Evolutionary conservation across 2,113 vertebrate genomes (phyloP).

Genomic region (Pantherophis guttatus): DNA sequence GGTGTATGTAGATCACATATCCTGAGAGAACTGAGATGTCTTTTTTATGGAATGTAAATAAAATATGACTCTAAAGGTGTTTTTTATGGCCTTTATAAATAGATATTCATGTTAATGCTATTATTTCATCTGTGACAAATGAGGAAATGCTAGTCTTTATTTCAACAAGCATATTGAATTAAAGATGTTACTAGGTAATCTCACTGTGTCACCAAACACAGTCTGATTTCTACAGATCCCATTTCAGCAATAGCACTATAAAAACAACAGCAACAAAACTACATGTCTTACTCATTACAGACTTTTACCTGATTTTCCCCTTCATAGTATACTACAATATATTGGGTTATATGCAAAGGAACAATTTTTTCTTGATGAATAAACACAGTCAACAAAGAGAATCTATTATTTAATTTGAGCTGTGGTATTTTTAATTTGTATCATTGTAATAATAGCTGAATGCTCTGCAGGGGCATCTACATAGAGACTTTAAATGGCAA

Average conservation of each 20-base stretch:
- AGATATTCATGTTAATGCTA: conserved; percentile 35
- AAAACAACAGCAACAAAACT: neutral
- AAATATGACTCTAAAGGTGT: conserved; percentile 34
- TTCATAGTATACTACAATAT: neutral
- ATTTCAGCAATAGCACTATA: neutral
- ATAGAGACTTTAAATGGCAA: neutral
- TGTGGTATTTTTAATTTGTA: neutral
- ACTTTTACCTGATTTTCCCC: neutral
- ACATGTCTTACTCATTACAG: neutral
- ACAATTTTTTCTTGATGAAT: neutral
- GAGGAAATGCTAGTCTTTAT: neutral
- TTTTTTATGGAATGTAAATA: conserved; percentile 53
- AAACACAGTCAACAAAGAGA: neutral
- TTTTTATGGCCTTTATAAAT: conserved; percentile 22
- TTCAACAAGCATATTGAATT: neutral
- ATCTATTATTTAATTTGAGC: neutral
- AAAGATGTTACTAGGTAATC: neutral
- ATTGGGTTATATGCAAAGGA: neutral
- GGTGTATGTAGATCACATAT: conserved; percentile 33
- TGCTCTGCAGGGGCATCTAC: neutral
- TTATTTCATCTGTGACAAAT: conserved; percentile 36
- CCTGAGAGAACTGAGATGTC: conserved; percentile 35
- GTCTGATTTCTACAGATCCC: neutral
- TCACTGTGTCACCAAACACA: neutral
- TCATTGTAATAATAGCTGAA: neutral